Percentiles rank a stretch among this genome's conserved stretches.
phyloP scores from a whole-genome alignment of 1,140 invertebrate genomes.

The Euglossa dilemma region DNA sequence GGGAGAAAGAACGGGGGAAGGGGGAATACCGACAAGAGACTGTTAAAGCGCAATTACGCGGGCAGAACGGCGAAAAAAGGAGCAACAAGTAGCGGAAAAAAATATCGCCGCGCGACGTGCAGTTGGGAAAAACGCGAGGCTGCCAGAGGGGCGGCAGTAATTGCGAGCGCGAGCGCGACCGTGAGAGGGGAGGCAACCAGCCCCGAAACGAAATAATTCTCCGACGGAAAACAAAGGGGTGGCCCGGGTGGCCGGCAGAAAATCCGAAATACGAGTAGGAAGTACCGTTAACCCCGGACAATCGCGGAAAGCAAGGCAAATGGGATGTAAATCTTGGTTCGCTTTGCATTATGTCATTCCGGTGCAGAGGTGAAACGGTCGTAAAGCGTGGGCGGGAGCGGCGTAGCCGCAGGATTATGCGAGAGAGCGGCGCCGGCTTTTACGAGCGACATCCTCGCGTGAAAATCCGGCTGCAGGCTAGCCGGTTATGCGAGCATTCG shows the following conservation, averaged over 20 bases:
- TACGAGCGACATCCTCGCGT: constrained; percentile 54
- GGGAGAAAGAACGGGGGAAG: neutral
- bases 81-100: constrained; percentile 48
- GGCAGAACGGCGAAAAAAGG: constrained; percentile 38
- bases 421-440: constrained; percentile 48
- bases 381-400: constrained; percentile 50
- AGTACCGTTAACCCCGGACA: constrained; percentile 41
- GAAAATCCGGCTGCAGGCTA: constrained; percentile 47
- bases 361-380: constrained; percentile 50
- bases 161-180: constrained; percentile 21
- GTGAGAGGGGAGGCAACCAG: neutral
- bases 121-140: constrained; percentile 35
- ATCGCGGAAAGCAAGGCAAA: constrained; percentile 58
- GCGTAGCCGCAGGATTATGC: constrained; percentile 48
- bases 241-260: constrained; percentile 31
- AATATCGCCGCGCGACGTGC: constrained; percentile 39
- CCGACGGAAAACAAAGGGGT: constrained; percentile 34
- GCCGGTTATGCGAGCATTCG: constrained; percentile 17
- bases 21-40: neutral
- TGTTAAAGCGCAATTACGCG: constrained; percentile 52
- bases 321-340: constrained; percentile 67
- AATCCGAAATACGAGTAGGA: constrained; percentile 54
- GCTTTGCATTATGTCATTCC: constrained; percentile 65
- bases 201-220: constrained; percentile 61
- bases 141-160: constrained; percentile 27